Base-by-base conservation (phyloP, 2,888 invertebrate genomes). In the Disparrhopalites patrizii region DNA sequence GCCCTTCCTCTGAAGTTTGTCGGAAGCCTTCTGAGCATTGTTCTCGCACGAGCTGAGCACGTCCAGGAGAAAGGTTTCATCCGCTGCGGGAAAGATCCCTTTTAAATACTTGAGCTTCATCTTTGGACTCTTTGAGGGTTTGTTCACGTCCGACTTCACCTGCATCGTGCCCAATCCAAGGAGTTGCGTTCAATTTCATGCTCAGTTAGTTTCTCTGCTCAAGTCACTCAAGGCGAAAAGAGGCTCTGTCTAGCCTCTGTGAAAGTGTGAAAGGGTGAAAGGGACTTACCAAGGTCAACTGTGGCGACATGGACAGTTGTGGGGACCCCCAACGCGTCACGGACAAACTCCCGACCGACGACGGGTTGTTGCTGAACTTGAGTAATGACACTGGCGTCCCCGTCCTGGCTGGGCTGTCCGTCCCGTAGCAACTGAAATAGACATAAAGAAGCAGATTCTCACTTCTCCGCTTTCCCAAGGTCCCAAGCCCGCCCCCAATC, bases 61-160 rank as follows among this genome's bases (percentile, higher is more conserved):
- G 76, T 94, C 93, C 62, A 93, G 82, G 31, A 94, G 86, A 50
- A 93, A 79, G 25, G 90, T 91, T 79, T 93, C 93, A 76, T 94
- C 93, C 0, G 90, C 93, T 80, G 91, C 88, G 0, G 93, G 91
- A 79, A 93, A 94, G 76, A 93, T 86, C 76, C 89, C 91, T 81
- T 93, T 94, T 81, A 94, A 84, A 80, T 93, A 93, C 92, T 93
- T 92, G 80, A 93, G 84, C 83, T 93, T 93, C 87, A 93, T 89
- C 83, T 93, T 93, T 71, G 93, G 93, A 77, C 73, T 73, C 67
- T 73, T 73, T 47, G 69, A 66, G 65, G 68, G 66, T 60, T 69
- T 71, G 10, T 31, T 31, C 4, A n/a, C 56, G 31, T 55, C 54
- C 4, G 54, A 43, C 55, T 33, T 56, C 47, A 57, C 64, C 64